Base-by-base conservation (phyloP, 53 echinoderm and acorn worm genomes). In the Crossaster papposus region DNA sequence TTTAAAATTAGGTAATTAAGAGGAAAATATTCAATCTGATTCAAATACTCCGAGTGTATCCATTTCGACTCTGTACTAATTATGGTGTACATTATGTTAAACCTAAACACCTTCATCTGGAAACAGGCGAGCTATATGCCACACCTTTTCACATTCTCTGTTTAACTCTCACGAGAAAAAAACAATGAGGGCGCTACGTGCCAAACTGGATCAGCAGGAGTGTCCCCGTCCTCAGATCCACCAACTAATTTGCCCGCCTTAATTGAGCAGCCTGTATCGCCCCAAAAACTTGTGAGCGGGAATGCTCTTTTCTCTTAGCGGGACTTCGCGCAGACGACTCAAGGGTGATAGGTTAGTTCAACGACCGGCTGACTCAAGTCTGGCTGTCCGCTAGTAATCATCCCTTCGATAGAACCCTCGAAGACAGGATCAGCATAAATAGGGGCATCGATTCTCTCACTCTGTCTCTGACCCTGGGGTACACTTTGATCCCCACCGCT, bases 401-500 rank as follows among this genome's bases (percentile, higher is more conserved):
- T 62, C 64, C 62, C 62, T 13, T 36, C 54, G 8, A 17, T 2
- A 30, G 62, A 81, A 34, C 63, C 23, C 34, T 81, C 20, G 68
- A 68, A 68, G 68, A 10, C 29, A 31, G 62, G 30, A 33, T 32
- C 34, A 33, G 58, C 81, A 55, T 30, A 44, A 18, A 58, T 20
- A 8, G 20, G 2, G 23, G 68, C 70, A 36, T 82, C 37, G 82
- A 82, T 82, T 68, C 65, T 82, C 70, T 51, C 50, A 68, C 83
- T 50, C 50, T 14, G n/a, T n/a, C 33, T 52, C 73, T 29, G 29
- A 50, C 73, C 73, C 4, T 30, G 85, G 73, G 63, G 73, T 44
- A 52, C 33, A 34, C 85, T 85, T 73, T 85, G 85, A 85, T 85
- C 85, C 84, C 73, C 85, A 85, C 85, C 73, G 85, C 85, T 31